Base-by-base conservation (phyloP, 2,888 invertebrate species). In the Oscheius sp. region DNA sequence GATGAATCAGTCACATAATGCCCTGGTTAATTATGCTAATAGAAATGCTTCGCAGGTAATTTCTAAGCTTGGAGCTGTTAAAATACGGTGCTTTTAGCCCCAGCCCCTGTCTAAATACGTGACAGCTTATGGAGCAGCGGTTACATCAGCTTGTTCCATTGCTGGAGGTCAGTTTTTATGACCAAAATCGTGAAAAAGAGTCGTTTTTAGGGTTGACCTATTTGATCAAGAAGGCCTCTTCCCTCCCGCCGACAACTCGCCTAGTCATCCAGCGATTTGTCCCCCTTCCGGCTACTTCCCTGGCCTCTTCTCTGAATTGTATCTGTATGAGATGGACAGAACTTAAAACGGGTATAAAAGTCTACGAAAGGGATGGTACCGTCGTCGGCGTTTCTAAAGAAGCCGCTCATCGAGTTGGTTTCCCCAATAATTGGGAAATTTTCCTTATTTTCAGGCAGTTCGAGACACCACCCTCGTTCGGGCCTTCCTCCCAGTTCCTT, bases 1-100 rank as follows among this genome's bases (percentile, higher is more conserved):
- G 90, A 79, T 91, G 61, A 91, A 91, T 84, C 91, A 91, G 85
- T 90, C 89, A 59, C 91, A 91, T 82, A 91, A 91, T 78, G 91
- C 91, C 0, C 89, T 89, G 79, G 90, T 91, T 61, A 91, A 91
- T 83, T 91, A 89, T 79, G 86, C 90, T 55, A 91, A 91, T 85
- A 84, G 91, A 74, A 91, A 91, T 85, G 90, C 91, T 2, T 87
- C 90, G 3, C 90, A 91, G 88, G 90, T 90, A 25, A 29, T 23
- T 59, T 35, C 35, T 13, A 35, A 35, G 35, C 5, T 35, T 35
- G 9, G 35, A 25, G 21, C 2, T 2, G 7, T 21, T 13, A 56
- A 25, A 21, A 13, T 25, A 0, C 3, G 25, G 2, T 7, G 23
- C 13, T 56, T 81, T 53, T 71, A 84, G 75, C 81, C 82, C 2